Base-by-base conservation (phyloP, 2,888 invertebrate genomes). In the Hypomecis punctinalis region DNA sequence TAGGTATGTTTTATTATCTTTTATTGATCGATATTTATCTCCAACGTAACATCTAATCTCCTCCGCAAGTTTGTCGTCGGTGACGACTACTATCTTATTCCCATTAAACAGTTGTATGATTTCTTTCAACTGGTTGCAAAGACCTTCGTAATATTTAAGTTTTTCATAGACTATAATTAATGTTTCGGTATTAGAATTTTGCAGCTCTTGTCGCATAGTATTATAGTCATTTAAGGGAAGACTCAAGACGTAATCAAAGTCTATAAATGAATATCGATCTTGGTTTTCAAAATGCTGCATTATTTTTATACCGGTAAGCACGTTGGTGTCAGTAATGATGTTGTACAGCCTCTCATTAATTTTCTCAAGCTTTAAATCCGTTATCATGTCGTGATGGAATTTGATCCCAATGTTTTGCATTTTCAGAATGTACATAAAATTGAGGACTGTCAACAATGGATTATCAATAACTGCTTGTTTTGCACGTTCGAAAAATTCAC, bases 401-500 rank as follows among this genome's bases (percentile, higher is more conserved):
- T 75, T 59, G 3, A 82, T 58, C 13, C 68, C 68, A n/a, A 75
- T 64, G 54, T 77, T 78, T 64, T 78, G 74, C 8, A 80, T 66
- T 61, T 73, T 76, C 39, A 77, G 77, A 8, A 74, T 67, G 53
- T 72, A 80, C 76, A 82, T 81, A 10, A 75, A 70, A 58, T 78
- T 75, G 0, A 81, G 67, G 13, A 82, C 72, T 0, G 78, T 79
- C 37, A 82, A 48, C 8, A 82, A 64, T 37, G 81, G 82, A 59
- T 73, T 81, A 8, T 79, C 75, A 39, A 82, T 72, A 0, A 82
- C 78, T 13, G 75, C 79, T 62, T 72, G 76, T 42, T 78, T 82
- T 9, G 82, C 77, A 64, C 71, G 68, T 51, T 80, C 73, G 59
- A 77, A 82, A 61, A 76, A 76, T 9, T 68, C 70, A 56, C 73